A percentile compares a stretch with the other conserved stretches of the same genome.
Evolutionary conservation across 2,797 vertebrate genomes (phyloP).

Genomic region (Danio jaintianensis): DNA sequence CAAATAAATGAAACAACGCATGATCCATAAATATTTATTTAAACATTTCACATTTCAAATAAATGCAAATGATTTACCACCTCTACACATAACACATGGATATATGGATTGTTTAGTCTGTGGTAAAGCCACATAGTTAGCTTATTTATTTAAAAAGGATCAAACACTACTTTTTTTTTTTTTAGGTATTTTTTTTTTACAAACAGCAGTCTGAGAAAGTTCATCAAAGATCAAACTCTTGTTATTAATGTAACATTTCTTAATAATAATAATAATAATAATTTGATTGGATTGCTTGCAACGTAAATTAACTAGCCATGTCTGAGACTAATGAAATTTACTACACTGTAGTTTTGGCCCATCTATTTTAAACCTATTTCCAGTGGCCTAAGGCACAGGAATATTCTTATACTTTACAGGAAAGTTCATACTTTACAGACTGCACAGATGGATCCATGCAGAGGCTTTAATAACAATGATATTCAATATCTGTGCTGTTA

Average conservation of each 20-base stretch:
- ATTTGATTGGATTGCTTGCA: conserved; percentile 67
- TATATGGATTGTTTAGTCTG: conserved; percentile 77
- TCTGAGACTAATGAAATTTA: conserved; percentile 73
- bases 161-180: conserved; percentile 57
- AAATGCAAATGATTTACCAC: conserved; percentile 80
- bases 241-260: conserved; percentile 12
- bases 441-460: conserved; percentile 71
- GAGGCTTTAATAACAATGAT: conserved; percentile 66
- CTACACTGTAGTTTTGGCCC: conserved; percentile 79
- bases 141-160: conserved; percentile 77
- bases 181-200: conserved; percentile 47
- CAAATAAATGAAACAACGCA: conserved; percentile 70
- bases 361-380: conserved; percentile 81
- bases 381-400: conserved; percentile 84
- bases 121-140: conserved; percentile 81
- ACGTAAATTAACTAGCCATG: conserved; percentile 68
- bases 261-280: not conserved
- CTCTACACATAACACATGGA: conserved; percentile 81
- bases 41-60: conserved; percentile 79
- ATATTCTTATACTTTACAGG: conserved; percentile 78
- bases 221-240: conserved; percentile 73
- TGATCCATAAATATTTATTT: conserved; percentile 85
- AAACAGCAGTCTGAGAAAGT: conserved; percentile 82
- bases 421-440: conserved; percentile 76
- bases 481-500: conserved; percentile 69